phyloP scores from a whole-genome alignment of 1,140 invertebrate species.

The Drosophila orosa region DNA sequence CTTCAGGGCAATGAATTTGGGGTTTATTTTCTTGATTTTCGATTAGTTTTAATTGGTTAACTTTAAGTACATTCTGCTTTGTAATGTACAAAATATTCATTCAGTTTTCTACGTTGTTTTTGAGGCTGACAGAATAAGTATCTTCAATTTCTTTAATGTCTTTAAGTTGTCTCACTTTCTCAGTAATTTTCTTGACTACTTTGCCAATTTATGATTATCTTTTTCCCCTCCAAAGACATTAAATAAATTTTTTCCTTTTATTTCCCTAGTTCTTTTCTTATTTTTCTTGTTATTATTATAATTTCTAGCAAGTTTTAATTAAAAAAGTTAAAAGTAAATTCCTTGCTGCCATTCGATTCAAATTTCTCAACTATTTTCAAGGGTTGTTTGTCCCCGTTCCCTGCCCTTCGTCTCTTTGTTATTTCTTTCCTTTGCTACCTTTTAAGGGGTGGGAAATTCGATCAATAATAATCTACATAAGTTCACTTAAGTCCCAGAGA shows the following conservation, averaged over 20 bases:
- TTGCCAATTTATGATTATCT: neutral
- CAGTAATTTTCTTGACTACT: neutral
- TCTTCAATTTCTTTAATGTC: no score
- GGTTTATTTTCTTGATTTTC: constrained; percentile 22
- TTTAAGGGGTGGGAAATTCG: constrained; percentile 50
- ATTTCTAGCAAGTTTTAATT: constrained; percentile 14
- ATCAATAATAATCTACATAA: constrained; percentile 76
- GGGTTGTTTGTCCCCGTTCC: constrained; percentile 26
- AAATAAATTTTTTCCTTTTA: neutral
- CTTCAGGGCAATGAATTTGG: constrained; percentile 22
- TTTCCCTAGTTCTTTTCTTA: neutral
- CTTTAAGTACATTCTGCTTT: neutral
- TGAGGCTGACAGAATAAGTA: no score
- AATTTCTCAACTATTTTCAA: constrained; percentile 36
- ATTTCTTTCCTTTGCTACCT: constrained; percentile 6
- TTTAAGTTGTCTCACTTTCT: neutral
- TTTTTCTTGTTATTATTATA: neutral
- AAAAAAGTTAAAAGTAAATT: constrained; percentile 15
- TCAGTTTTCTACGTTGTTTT: no score
- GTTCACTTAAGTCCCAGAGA: constrained; percentile 57
- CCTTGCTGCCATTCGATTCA: constrained; percentile 4
- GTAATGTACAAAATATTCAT: no score
- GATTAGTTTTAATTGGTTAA: constrained; percentile 27
- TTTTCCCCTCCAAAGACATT: neutral
- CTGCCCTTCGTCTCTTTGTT: neutral